Conservation (phyloP, 2,797 vertebrate genomes). For the Carcharodon carcharias region DNA sequence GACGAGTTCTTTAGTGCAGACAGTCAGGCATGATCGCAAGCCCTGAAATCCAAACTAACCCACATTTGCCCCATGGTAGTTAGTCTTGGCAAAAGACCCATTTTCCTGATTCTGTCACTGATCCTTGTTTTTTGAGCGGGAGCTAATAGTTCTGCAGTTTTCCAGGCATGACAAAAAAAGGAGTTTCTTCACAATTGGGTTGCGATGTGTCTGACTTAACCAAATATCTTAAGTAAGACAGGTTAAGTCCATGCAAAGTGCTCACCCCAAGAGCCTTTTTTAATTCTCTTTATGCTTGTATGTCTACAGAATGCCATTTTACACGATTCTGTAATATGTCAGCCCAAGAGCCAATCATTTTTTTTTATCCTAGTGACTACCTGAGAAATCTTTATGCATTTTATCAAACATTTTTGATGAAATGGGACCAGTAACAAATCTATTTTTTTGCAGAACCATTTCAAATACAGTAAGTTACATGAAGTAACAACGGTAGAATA, state of each 20-base stretch:
- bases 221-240: background rate
- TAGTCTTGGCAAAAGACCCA: background rate
- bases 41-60: background rate
- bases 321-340: background rate
- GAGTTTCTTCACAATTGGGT: background rate
- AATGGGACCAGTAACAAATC: background rate
- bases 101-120: background rate
- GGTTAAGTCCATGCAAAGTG: background rate
- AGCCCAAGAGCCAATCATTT: background rate
- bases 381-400: background rate
- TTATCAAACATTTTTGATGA: background rate
- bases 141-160: background rate
- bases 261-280: background rate
- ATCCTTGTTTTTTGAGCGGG: background rate
- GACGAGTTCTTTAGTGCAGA: constrained; percentile 25
- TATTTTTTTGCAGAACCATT: background rate
- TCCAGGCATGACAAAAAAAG: background rate
- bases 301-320: background rate
- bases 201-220: background rate
- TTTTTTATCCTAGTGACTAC: background rate
- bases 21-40: background rate
- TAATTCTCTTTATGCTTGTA: background rate
- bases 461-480: background rate
- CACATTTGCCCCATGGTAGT: too few species aligned
- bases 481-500: background rate